Evolutionary conservation across 2,888 invertebrate genomes (phyloP).

Genomic region (Pachydiplax longipennis): DNA sequence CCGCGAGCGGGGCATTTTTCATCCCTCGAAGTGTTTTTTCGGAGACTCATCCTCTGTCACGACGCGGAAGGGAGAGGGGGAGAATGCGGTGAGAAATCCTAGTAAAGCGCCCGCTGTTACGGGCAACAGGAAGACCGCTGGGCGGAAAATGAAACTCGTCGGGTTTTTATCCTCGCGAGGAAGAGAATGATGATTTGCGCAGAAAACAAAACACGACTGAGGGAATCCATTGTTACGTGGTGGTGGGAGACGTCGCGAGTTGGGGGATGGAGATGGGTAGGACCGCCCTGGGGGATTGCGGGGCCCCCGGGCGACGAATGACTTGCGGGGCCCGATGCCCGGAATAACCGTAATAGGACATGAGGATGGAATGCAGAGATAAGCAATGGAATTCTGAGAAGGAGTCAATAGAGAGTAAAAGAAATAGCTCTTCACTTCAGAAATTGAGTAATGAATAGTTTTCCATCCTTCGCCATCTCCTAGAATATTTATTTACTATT

Average conservation of each 20-base stretch:
- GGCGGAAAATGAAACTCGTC: conserved; percentile 29
- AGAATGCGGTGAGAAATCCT: background rate
- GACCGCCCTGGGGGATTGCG: background rate
- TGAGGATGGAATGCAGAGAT: too few species aligned
- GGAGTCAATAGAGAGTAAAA: too few species aligned
- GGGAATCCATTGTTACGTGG: background rate
- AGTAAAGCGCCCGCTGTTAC: conserved; percentile 16
- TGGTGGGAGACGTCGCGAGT: background rate
- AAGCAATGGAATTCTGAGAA: too few species aligned
- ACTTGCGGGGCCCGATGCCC: too few species aligned
- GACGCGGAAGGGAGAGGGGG: background rate
- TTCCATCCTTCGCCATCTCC: too few species aligned
- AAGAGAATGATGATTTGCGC: conserved; percentile 16
- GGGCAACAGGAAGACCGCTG: conserved; percentile 17
- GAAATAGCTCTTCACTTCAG: too few species aligned
- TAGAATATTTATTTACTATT: too few species aligned
- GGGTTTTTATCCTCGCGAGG: background rate
- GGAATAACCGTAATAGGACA: too few species aligned
- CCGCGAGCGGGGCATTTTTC: background rate
- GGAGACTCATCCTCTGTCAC: background rate
- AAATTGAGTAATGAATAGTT: too few species aligned
- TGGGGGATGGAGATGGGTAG: background rate
- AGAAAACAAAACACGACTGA: conserved; percentile 22
- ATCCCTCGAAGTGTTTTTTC: background rate
- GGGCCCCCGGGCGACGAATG: background rate